These are phyloP conservation scores for Laothoe populi DNA, from an alignment of 2,888 invertebrate genomes.

Conservation along the genomic window DNA sequence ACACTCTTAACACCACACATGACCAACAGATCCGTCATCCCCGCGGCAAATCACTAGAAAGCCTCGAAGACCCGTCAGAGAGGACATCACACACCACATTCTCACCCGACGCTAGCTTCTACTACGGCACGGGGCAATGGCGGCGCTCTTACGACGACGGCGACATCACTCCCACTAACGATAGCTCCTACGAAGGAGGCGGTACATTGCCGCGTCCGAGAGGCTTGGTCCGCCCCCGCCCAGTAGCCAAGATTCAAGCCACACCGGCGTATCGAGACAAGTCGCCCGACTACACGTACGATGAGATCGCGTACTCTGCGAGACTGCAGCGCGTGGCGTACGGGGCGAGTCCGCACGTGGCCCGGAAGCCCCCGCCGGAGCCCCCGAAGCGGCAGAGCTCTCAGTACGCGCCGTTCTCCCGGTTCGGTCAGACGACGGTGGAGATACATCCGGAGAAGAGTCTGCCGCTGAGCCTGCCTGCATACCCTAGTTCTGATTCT, in stretches of 20 bases:
- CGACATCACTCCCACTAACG: slow-evolving; percentile 94
- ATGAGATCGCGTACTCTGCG: slow-evolving; percentile 78
- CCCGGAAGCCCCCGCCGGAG: slow-evolving; percentile 92
- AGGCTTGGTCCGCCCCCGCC: slow-evolving; percentile 91
- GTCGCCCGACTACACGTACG: slow-evolving; percentile 77
- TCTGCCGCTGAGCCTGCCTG: slow-evolving; percentile 85
- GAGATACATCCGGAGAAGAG: slow-evolving; percentile 85
- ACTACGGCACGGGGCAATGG: slow-evolving; percentile 87
- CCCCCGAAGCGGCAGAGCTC: slow-evolving; percentile 90
- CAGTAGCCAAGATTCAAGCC: slow-evolving; percentile 90
- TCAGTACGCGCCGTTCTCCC: slow-evolving; percentile 78
- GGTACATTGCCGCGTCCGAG: slow-evolving; percentile 95
- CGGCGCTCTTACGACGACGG: slow-evolving; percentile 94
- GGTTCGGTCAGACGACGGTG: slow-evolving; percentile 85
- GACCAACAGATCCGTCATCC: slow-evolving; percentile 90
- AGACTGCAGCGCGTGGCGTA: slow-evolving; percentile 82
- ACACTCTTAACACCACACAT: not conserved
- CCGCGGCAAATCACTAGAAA: slow-evolving; percentile 93
- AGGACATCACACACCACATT: slow-evolving; percentile 86
- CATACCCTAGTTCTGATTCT: slow-evolving; percentile 87
- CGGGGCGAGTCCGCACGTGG: slow-evolving; percentile 89
- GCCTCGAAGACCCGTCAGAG: slow-evolving; percentile 91
- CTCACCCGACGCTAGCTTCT: slow-evolving; percentile 84
- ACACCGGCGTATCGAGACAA: slow-evolving; percentile 79
- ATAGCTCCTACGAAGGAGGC: slow-evolving; percentile 88